Base-by-base conservation (phyloP, 2,113 vertebrate species). In the Mus pahari region DNA sequence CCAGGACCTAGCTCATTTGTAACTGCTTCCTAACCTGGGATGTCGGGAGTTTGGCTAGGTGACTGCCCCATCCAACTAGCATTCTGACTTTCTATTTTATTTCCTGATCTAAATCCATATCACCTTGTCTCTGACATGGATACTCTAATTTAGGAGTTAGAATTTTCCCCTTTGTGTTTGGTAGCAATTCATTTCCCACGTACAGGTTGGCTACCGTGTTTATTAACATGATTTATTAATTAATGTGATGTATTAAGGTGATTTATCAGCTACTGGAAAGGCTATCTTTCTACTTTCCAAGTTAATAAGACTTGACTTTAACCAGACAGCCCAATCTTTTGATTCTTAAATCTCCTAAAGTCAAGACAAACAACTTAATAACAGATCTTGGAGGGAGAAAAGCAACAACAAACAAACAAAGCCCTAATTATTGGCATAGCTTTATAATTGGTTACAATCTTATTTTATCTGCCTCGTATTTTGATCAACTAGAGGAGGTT, bases 281-380 rank as follows among this genome's bases (percentile, higher is more conserved):
- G 1, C 39, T 48, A 11, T 90, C 55, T 89, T 79, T 58, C 77
- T 60, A 66, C 64, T 6, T 9, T 77, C 73, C 78, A 82, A 26
- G 26, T 74, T 55, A 60, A 53, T 12, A 87, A 93, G 31, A 48
- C 17, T 58, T 50, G 71, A 73, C 26, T 88, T 83, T 48, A 45
- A 22, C 17, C 48, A 87, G 45, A 68, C 24, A 84, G 45, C 11
- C 24, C 7, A 75, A 42, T 11, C 26, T 87, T 96, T 91, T 53
- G 53, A 39, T 70, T 92, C 64, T 45, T 60, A 28, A 10, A 58
- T 91, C 45, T 68, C 55, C 91, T 68, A 48, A 48, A 55, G 39
- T 62, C 58, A 68, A 89, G 58, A 42, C n/a, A 93, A 91, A 89
- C 31, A 86, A 87, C 42, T 95, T 55, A 94, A 64, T 48, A 83